A percentile compares a stretch with the other conserved stretches of the same genome.
Conservation (phyloP, 2,888 invertebrate genomes). For the Dolichopus griseipennis region DNA sequence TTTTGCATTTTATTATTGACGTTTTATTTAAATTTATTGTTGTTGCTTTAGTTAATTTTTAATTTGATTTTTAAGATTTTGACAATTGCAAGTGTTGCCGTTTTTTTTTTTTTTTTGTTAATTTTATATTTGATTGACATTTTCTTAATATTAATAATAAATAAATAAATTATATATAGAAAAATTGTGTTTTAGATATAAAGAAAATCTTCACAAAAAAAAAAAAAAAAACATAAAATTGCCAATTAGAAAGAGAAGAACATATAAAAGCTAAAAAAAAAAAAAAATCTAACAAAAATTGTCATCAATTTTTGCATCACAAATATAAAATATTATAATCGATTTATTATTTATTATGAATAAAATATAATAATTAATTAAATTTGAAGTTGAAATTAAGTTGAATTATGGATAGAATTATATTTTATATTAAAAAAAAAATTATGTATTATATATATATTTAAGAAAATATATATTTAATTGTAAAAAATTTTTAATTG, state of each 20-base stretch:
- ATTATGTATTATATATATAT: too few relatives aligned
- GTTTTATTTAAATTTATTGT: neutral
- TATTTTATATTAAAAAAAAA: too few relatives aligned
- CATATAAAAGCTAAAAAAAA: neutral
- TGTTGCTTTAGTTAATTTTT: neutral
- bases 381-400: too few relatives aligned
- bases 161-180: too few relatives aligned
- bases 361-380: too few relatives aligned
- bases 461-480: too few relatives aligned
- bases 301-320: constrained; percentile 15
- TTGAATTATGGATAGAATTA: too few relatives aligned
- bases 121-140: neutral
- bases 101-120: neutral
- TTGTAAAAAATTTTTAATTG: too few relatives aligned
- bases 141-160: too few relatives aligned
- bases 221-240: constrained; percentile 9
- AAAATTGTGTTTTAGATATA: neutral
- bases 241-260: neutral
- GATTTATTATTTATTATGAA: too few relatives aligned
- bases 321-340: neutral
- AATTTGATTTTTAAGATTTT: neutral
- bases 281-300: neutral
- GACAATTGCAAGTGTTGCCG: neutral
- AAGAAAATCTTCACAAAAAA: constrained; percentile 11
- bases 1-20: neutral